Evolutionary conservation across 2,113 vertebrate genomes (phyloP), one percentile per base, ranked within the genome.

Genomic region (Cyanoderma ruficeps): DNA sequence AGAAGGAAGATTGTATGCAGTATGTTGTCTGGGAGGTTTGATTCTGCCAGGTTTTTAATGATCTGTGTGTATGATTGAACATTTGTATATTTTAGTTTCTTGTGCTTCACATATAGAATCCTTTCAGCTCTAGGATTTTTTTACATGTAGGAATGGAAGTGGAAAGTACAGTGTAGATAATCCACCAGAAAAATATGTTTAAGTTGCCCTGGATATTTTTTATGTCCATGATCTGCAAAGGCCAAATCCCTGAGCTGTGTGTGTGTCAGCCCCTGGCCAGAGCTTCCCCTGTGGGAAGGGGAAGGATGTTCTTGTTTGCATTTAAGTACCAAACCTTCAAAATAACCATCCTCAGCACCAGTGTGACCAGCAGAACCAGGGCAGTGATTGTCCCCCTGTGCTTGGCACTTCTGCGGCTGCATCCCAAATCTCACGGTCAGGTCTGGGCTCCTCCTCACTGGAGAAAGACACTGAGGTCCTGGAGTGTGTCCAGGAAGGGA

Each of bases 261-360:
- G 8, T 44, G 37, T 69, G 50, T 77, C 71, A 80, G 7, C 21
- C 37, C n/a, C 22, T 55, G 33, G 11, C 59, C 53, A 35, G 20
- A 59, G n/a, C 39, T 83, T 0, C 33, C 23, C 53, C 33, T 9
- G 3, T 71, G 52, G 37, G 55, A 79, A 79, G 37, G 35, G 33
- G 23, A 63, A 39, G 47, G 31, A n/a, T 18, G 2, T 44, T 37
- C 27, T 5, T 70, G 53, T 50, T 93, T 63, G 11, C n/a, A 35
- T 72, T 85, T 39, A 49, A 64, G 28, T 47, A 59, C 14, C 16
- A 85, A 93, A 64, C 11, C 21, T 75, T 65, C 31, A 50, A 46
- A 78, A 63, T 41, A 55, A 57, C 28, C 5, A 1, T 27, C 30
- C 52, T 72, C 13, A 11, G 52, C 21, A 37, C 0, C 0, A 30